Evolutionary conservation across 2,113 vertebrate species (phyloP).

Genomic region (Chamaea fasciata): DNA sequence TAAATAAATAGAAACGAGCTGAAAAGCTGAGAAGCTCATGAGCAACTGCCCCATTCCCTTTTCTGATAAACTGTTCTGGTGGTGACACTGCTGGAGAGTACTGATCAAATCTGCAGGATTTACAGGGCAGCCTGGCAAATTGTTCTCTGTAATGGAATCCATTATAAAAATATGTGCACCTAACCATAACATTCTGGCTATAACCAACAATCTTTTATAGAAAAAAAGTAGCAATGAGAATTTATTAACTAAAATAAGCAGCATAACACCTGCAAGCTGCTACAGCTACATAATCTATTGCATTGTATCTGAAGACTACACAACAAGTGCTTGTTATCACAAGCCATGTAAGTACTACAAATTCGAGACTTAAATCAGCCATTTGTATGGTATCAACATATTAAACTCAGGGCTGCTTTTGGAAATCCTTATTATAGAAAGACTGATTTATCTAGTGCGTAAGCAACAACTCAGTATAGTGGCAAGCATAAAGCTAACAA

Average conservation of each 20-base stretch:
- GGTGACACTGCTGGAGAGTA: not conserved
- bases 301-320: not conserved
- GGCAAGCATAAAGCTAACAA: not conserved
- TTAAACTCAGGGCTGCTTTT: not conserved
- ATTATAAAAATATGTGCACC: not conserved
- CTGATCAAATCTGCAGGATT: not conserved
- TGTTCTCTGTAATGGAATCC: not conserved
- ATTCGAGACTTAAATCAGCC: not conserved
- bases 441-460: not conserved
- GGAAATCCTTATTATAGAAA: not conserved
- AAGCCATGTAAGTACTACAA: not conserved
- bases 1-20: not conserved
- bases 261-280: not conserved
- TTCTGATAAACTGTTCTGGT: not conserved
- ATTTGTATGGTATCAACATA: not conserved
- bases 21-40: not conserved
- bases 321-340: not conserved
- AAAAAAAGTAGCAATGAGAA: not conserved
- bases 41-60: not conserved
- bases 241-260: conserved; percentile 26
- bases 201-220: not conserved
- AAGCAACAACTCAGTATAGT: not conserved
- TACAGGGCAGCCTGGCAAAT: not conserved
- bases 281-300: not conserved
- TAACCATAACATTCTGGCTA: not conserved